Percentiles rank a stretch among this genome's conserved stretches.
phyloP scores from a whole-genome alignment of 2,797 vertebrate genomes.

The Gymnoscopelus microlampas region DNA sequence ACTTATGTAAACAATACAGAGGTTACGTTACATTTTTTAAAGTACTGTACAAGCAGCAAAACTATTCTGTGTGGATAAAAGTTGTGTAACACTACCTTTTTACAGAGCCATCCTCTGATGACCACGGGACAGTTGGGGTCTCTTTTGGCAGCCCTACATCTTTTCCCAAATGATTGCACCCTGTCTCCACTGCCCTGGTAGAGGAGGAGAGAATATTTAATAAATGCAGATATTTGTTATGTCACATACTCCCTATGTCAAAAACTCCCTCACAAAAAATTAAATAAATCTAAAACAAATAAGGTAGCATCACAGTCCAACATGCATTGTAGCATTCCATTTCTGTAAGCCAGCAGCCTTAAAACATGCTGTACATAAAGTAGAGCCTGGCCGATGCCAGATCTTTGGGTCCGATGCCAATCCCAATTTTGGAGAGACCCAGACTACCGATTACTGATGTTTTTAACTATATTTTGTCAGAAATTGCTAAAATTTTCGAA shows the following conservation, averaged over 20 bases:
- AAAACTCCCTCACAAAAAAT: neutral
- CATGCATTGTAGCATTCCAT: neutral
- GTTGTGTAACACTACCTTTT: slow-evolving; percentile 80
- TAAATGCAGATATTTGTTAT: slow-evolving; percentile 14
- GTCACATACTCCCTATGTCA: neutral
- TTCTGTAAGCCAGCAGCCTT: too few species aligned
- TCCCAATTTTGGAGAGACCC: too few species aligned
- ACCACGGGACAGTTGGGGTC: slow-evolving; percentile 89
- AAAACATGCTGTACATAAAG: too few species aligned
- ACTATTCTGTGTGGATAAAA: neutral
- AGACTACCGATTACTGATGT: too few species aligned
- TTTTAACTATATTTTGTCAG: too few species aligned
- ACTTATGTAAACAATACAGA: too few species aligned
- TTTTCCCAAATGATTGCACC: slow-evolving; percentile 90
- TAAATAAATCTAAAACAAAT: neutral
- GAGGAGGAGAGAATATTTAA: slow-evolving; percentile 30
- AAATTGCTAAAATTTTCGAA: too few species aligned
- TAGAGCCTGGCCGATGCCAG: too few species aligned
- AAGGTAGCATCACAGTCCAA: neutral
- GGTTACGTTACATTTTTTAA: too few species aligned
- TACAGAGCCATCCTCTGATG: slow-evolving; percentile 92
- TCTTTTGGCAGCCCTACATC: slow-evolving; percentile 85
- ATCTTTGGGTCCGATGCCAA: too few species aligned
- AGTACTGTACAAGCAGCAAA: too few species aligned
- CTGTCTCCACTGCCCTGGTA: slow-evolving; percentile 73